Evolutionary conservation across 2,888 invertebrate genomes (phyloP), one percentile per base, ranked within the genome.

Genomic region (Boloria euphrosyne): DNA sequence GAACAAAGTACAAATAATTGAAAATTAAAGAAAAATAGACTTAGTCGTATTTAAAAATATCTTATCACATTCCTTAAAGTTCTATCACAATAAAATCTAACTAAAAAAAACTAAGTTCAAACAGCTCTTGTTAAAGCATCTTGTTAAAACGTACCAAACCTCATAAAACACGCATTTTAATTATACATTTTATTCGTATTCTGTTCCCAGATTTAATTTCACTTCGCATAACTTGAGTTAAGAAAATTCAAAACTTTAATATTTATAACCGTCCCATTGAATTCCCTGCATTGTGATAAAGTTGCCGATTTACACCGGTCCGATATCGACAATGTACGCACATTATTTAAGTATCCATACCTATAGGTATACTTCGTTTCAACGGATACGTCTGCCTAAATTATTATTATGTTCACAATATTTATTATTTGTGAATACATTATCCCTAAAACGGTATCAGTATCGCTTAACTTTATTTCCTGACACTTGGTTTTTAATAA

Each of bases 221-320:
- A 13, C 31, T n/a, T 64, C 54, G 64, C 62, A 61, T 63, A 59
- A 62, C 55, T 66, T 58, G 64, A 67, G 51, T 53, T 60, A 59
- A 57, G 63, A 58, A 67, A 69, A 59, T 65, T 62, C 63, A 54
- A 62, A 82, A 84, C 82, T 80, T 80, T 77, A 76, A 75, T 79
- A 84, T 85, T 85, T 84, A 85, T 84, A 73, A 78, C 77, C 70
- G 67, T 71, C 79, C 69, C 73, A 74, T 75, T 75, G 73, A 73
- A 72, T 71, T 71, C 71, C 71, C 63, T 71, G 73, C 74, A 75
- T 74, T 73, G 73, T 68, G 73, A 74, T 74, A 74, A 74, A 72
- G 66, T 71, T 71, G 62, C 73, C 74, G 73, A 79, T 80, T 80
- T 80, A 80, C 79, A 75, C 75, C 73, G 72, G 70, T 63, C 64